Evolutionary conservation across 2,113 vertebrate species (phyloP), one percentile per base, ranked within the genome.

Genomic region (Chaetura pelagica): DNA sequence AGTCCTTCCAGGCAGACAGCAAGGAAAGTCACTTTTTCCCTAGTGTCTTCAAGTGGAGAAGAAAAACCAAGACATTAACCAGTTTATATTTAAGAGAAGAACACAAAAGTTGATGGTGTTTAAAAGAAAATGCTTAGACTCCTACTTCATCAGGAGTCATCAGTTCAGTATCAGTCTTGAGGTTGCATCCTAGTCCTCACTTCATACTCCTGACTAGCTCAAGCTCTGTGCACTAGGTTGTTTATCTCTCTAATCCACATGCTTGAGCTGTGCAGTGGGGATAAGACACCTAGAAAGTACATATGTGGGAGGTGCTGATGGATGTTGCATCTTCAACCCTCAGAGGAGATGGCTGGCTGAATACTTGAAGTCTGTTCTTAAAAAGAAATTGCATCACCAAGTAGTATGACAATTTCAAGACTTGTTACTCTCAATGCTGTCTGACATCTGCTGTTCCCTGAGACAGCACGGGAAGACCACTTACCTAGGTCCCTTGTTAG

Each of bases 111-210:
- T 57, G 29, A 42, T 30, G 9, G 7, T 24, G 13, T 80, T 91
- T 44, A 58, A 48, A 92, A 77, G 16, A 63, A 83, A 84, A 76
- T 34, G 7, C 13, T 58, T 73, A 55, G 16, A n/a, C 13, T 73
- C 26, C 38, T 29, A 42, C 9, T 7, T 15, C 14, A 46, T 51
- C 20, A 68, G 32, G 49, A 90, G 51, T 14, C 23, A 23, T 14
- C 4, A 1, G 4, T 58, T 40, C 71, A 58, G 7, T 40, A 22
- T 5, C 46, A 10, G 34, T 24, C 30, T 59, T 49, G 30, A 49
- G 42, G 7, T 35, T 0, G 0, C 7, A 1, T 29, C 18, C 21
- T 23, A 54, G 1, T 42, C 18, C 15, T 76, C 38, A 46, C 22
- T 40, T 88, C 52, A 22, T 35, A 68, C 12, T 59, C 38, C 12